phyloP scores from a whole-genome alignment of 1,140 invertebrate species.

The Physella acuta region DNA sequence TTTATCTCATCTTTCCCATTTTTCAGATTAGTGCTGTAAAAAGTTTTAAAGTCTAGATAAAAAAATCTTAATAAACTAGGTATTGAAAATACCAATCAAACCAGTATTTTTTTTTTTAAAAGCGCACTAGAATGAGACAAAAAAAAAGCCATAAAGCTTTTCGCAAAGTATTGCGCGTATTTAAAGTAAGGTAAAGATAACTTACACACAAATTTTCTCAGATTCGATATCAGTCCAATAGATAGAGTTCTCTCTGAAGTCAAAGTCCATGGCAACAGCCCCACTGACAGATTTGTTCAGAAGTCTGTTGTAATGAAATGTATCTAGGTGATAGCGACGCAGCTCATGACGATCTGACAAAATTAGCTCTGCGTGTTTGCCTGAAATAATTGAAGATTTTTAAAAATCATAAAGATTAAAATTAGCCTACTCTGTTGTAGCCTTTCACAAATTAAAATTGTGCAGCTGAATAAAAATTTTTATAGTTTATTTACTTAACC shows the following conservation, averaged over 20 bases:
- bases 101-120: not conserved
- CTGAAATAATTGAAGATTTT: constrained; percentile 4
- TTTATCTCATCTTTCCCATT: constrained; percentile 23
- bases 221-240: constrained; percentile 92
- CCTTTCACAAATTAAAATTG: no score
- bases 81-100: not conserved
- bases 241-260: constrained; percentile 86
- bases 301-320: constrained; percentile 30
- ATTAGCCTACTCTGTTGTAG: no score
- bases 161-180: not conserved
- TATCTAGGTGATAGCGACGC: constrained; percentile 38
- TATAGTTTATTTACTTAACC: not conserved
- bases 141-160: not conserved
- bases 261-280: constrained; percentile 54
- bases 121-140: not conserved
- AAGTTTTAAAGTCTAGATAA: not conserved
- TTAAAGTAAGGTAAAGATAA: not conserved
- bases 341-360: constrained; percentile 53
- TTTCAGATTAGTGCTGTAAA: constrained; percentile 12
- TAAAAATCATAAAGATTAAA: no score
- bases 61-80: constrained; percentile 7
- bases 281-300: constrained; percentile 58
- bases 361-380: constrained; percentile 44
- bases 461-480: no score
- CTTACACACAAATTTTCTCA: constrained; percentile 79